Base-by-base conservation (phyloP, 2,113 vertebrate species). In the Phycodurus eques region DNA sequence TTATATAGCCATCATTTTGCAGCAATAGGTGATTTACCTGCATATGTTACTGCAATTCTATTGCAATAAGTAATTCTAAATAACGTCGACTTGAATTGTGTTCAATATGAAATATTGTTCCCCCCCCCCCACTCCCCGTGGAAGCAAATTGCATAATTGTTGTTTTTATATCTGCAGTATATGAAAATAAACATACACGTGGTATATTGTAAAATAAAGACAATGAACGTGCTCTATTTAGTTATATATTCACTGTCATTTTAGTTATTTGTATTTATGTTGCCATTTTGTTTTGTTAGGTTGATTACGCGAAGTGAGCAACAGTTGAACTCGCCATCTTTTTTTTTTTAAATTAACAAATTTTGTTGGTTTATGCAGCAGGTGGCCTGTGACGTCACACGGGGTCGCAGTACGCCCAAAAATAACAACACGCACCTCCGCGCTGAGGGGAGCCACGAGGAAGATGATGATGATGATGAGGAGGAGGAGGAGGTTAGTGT, bases 301-400 rank as follows among this genome's bases (percentile, higher is more conserved):
- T 13, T 49, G 8, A 46, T 46, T 12, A 46, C 44, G 44, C 43
- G 7, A 15, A 15, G 13, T 13, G 15, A 47, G 0, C 49, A 51
- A 15, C 2, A 49, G 13, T 15, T 49, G 0, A 17, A 49, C 11
- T 39, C 35, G 35, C 1, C 1, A 6, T 6, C 4, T 39, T 39
- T 39, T 39, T 39, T 19, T 19, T 19, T 51, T 51, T 51, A 2
- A 19, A 51, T 51, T 51, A 2, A 51, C 35, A 39, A 39, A 39
- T 3, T 65, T 65, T 8, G 2, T 64, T 80, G 94, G 92, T 96
- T 96, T 93, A 95, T 93, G 86, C 71, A 92, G 94, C 93, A 96
- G 95, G 95, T 96, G 95, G 93, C 93, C 93, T 87, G 43, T 94
- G 95, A 95, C 92, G 94, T 94, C 94, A 94, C 92, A 88, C 62